Evolutionary conservation across 2,797 vertebrate genomes (phyloP).

Genomic region (Moxostoma hubbsi): DNA sequence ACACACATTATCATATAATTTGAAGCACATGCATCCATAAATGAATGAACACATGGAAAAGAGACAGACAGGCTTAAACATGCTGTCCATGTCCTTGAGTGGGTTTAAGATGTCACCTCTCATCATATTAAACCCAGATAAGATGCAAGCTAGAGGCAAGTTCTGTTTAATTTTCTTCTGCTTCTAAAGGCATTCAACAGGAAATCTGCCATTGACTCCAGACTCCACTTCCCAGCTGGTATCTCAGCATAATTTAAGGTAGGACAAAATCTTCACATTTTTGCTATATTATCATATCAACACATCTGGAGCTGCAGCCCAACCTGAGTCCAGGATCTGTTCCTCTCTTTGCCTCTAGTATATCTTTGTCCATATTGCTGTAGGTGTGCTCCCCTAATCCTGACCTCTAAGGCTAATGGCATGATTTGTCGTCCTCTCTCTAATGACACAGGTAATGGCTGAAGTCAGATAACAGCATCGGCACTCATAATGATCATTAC

Average conservation of each 20-base stretch:
- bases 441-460: slow-evolving; percentile 37
- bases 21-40: slow-evolving; percentile 18
- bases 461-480: slow-evolving; percentile 35
- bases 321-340: neutral
- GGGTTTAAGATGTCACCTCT: slow-evolving; percentile 61
- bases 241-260: slow-evolving; percentile 49
- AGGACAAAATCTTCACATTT: slow-evolving; percentile 36
- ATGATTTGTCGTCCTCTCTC: slow-evolving; percentile 15
- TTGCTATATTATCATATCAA: slow-evolving; percentile 40
- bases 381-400: slow-evolving; percentile 26
- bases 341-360: neutral
- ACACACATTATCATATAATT: slow-evolving; percentile 19
- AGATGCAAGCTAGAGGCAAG: slow-evolving; percentile 50
- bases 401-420: slow-evolving; percentile 33
- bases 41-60: slow-evolving; percentile 27
- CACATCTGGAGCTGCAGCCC: slow-evolving; percentile 31
- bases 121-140: slow-evolving; percentile 61
- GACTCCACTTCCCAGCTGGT: slow-evolving; percentile 54
- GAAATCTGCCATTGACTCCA: slow-evolving; percentile 56
- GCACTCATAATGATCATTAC: slow-evolving; percentile 32
- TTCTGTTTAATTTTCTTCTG: slow-evolving; percentile 47
- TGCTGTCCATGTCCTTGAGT: slow-evolving; percentile 59
- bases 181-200: slow-evolving; percentile 53
- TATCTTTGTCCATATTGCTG: slow-evolving; percentile 1
- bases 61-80: slow-evolving; percentile 35